Evolutionary conservation across 2,888 invertebrate species (phyloP), one percentile per base, ranked within the genome.

Genomic region (Ametastegia equiseti): DNA sequence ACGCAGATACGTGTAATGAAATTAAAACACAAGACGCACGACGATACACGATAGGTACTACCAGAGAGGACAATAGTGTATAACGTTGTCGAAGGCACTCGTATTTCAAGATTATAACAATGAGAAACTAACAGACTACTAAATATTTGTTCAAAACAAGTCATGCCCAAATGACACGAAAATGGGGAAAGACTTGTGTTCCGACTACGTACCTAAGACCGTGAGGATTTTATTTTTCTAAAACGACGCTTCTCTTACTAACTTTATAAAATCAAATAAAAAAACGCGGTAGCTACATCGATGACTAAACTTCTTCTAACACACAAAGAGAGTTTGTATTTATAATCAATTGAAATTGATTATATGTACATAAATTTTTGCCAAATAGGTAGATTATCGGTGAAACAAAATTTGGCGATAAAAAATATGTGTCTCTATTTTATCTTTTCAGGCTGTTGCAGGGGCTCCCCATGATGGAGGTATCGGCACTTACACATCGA

Each of bases 1-100:
- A 69, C 9, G 23, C n/a, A 42, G 27, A 19, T 42, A 36, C 33
- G 1, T 67, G 3, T 7, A 67, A 67, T 39, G 19, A 67, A 67
- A 36, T 39, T 39, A n/a, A 67, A 67, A 67, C 65, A 39, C 65
- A 33, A 67, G 39, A 67, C 65, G 65, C 9, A 2, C 15, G 65
- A 67, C 36, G 65, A 67, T 13, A 67, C 65, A 39, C 39, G 19
- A 39, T 27, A 11, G 65, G 65, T 67, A 67, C n/a, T n/a, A n/a
- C 39, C 65, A 39, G 65, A 36, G 39, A 67, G 39, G 39, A 39
- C 19, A 67, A 67, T 67, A 67, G 65, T 39, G 39, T n/a, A 39
- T 39, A 67, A 39, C 65, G 13, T 71, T 15, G 42, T 71, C 23
- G 5, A 45, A 47, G 47, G 30, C 71, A 71, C 47, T 71, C 45